These are phyloP conservation scores for Camponotus floridanus DNA, from an alignment of 1,140 invertebrate genomes.

Conservation along the genomic window DNA sequence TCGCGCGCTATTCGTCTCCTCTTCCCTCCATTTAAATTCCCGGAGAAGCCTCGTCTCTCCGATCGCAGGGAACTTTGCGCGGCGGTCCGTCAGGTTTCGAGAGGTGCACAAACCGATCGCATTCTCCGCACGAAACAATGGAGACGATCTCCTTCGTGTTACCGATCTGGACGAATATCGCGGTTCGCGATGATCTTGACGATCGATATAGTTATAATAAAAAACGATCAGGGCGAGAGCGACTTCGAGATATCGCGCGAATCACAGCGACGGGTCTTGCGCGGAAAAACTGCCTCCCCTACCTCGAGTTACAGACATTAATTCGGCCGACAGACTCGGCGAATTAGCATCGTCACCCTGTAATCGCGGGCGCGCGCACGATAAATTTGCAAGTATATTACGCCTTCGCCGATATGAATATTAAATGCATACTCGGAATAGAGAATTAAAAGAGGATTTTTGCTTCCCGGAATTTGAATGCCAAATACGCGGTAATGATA, in stretches of 20 bases:
- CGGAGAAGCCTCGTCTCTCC: slow-evolving; percentile 18
- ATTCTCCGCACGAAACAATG: slow-evolving; percentile 65
- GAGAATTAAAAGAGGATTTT: slow-evolving; percentile 61
- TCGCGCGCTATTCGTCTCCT: slow-evolving; percentile 61
- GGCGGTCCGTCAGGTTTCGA: slow-evolving; percentile 59
- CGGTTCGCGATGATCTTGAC: slow-evolving; percentile 50
- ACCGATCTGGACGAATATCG: slow-evolving; percentile 7
- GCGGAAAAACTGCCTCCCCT: slow-evolving; percentile 37
- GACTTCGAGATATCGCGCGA: neutral
- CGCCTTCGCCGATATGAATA: slow-evolving; percentile 58
- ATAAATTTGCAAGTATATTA: slow-evolving; percentile 76
- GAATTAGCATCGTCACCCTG: slow-evolving; percentile 60
- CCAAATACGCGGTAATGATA: slow-evolving; percentile 61
- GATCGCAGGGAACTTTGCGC: slow-evolving; percentile 59
- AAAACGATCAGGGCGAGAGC: slow-evolving; percentile 35
- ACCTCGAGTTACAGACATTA: slow-evolving; percentile 41
- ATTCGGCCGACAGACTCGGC: slow-evolving; percentile 36
- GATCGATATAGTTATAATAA: neutral
- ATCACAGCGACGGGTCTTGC: neutral
- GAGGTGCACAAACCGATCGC: slow-evolving; percentile 63
- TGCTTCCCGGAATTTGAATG: slow-evolving; percentile 61
- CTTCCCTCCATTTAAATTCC: slow-evolving; percentile 44
- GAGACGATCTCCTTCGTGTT: slow-evolving; percentile 8
- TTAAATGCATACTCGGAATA: slow-evolving; percentile 58
- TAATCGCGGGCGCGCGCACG: slow-evolving; percentile 76